A percentile compares a stretch with the other conserved stretches of the same genome.
These are phyloP conservation scores for Drosophila pullipes DNA, from an alignment of 2,888 invertebrate genomes.

Conservation along the genomic window DNA sequence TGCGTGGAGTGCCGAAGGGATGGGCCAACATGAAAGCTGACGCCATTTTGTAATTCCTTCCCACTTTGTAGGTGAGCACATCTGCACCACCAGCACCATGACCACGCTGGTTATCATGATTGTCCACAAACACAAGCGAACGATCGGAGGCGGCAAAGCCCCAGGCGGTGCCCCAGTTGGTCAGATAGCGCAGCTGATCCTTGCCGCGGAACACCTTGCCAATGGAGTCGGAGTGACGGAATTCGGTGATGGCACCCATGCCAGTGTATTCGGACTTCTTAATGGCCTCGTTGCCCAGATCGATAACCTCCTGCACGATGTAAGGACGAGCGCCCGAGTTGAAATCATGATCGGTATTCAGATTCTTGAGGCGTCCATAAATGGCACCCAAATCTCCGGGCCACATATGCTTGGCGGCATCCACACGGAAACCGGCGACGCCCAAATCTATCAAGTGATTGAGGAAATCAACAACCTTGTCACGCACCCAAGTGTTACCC, in stretches of 20 bases:
- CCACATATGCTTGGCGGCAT: conserved; percentile 93
- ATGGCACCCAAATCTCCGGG: conserved; percentile 89
- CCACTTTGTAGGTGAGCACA: conserved; percentile 90
- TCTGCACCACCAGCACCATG: conserved; percentile 88
- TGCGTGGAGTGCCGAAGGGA: conserved; percentile 91
- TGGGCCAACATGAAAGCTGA: conserved; percentile 95
- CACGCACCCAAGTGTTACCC: conserved; percentile 83
- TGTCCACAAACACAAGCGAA: conserved; percentile 94
- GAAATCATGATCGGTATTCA: conserved; percentile 89
- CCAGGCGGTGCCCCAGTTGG: conserved; percentile 90
- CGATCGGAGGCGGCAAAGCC: conserved; percentile 87
- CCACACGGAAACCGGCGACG: conserved; percentile 94
- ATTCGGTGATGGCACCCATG: conserved; percentile 91
- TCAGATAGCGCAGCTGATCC: conserved; percentile 88
- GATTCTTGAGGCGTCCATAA: conserved; percentile 87
- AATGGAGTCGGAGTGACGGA: conserved; percentile 86
- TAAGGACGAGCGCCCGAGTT: conserved; percentile 88
- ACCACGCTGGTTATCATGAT: conserved; percentile 96
- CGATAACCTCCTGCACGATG: conserved; percentile 92
- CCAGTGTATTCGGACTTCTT: conserved; percentile 86
- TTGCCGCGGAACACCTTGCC: conserved; percentile 87
- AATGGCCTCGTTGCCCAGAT: conserved; percentile 87
- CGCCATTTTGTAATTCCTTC: conserved; percentile 91
- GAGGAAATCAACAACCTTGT: conserved; percentile 77
- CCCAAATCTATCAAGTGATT: conserved; percentile 87